Evolutionary conservation across 2,797 vertebrate genomes (phyloP), one percentile per base, ranked within the genome.

Genomic region (Selene dorsalis): DNA sequence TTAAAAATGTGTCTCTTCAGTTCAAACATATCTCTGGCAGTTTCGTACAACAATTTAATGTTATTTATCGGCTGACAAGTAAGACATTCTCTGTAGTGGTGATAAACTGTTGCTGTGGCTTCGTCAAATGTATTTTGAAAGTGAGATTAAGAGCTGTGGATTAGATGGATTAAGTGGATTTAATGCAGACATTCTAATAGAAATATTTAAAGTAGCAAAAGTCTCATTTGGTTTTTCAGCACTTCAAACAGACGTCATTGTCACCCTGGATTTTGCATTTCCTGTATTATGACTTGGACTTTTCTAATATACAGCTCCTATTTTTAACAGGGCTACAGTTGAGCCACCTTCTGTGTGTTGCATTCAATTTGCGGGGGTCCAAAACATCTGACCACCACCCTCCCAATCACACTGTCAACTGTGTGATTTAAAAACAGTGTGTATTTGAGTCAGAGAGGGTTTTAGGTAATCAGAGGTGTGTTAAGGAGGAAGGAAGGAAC

Each of bases 181-280:
- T 10, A 52, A 22, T n/a, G 22, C 22, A 22, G 48, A 52, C 0
- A 24, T 13, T 52, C 24, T 24, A 24, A 4, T n/a, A 11, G 8
- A 52, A 22, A 52, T 22, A 22, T n/a, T 11, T 12, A 11, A 53
- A 53, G 26, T 14, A 26, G 0, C 22, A 14, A 53, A 26, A 53
- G 5, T 22, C 1, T 24, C 4, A 11, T 16, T 28, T 28, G 1
- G 6, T 26, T 16, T 26, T 55, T 14, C 5, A 53, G 50, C 2
- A 6, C 52, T 24, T 73, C 69, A 26, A 58, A 53, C 5, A 10
- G 41, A 61, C n/a, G 26, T 6, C 50, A 41, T 32, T 24, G 22
- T 70, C 60, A 57, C n/a, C 24, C n/a, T 41, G 48, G 7, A 9
- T 32, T 12, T 70, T 32, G 60, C 18, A 70, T 73, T 80, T 80